These are phyloP conservation scores for Drosophila borborema DNA, from an alignment of 2,888 invertebrate species.

Conservation along the genomic window DNA sequence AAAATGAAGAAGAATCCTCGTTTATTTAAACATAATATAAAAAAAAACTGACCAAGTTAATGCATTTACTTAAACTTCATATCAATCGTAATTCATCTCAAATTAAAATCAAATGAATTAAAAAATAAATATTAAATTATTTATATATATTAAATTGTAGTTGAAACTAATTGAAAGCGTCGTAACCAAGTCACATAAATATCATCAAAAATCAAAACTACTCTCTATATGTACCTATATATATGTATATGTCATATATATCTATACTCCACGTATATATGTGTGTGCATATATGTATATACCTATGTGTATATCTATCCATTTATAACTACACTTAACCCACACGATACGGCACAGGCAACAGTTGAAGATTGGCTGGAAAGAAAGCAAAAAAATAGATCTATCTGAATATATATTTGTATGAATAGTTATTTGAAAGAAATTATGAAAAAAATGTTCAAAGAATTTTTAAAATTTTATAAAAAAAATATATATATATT, in stretches of 20 bases:
- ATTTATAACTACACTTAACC: slow-evolving; percentile 58
- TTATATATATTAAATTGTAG: slow-evolving; percentile 29
- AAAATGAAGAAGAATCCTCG: slow-evolving; percentile 39
- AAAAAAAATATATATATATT: too few relatives aligned
- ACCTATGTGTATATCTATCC: slow-evolving; percentile 37
- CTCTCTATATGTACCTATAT: slow-evolving; percentile 9
- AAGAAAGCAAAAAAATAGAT: not conserved
- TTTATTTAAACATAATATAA: slow-evolving; percentile 11
- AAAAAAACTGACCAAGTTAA: slow-evolving; percentile 33
- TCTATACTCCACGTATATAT: slow-evolving; percentile 9
- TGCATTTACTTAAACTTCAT: slow-evolving; percentile 38
- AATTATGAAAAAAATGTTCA: too few relatives aligned
- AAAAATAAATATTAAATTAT: not conserved
- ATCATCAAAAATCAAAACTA: slow-evolving; percentile 26
- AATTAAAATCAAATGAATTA: slow-evolving; percentile 23
- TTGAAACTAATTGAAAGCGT: slow-evolving; percentile 56
- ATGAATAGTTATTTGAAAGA: too few relatives aligned
- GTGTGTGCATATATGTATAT: slow-evolving; percentile 14
- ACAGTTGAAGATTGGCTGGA: slow-evolving; percentile 53
- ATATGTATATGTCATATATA: not conserved
- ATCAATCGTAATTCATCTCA: slow-evolving; percentile 44
- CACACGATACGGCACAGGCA: slow-evolving; percentile 56
- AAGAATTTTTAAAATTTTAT: too few relatives aligned
- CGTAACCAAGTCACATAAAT: slow-evolving; percentile 53
- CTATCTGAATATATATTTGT: not conserved